Evolutionary conservation across 2,113 vertebrate species (phyloP), one percentile per base, ranked within the genome.

Genomic region (Nycticebus coucang): DNA sequence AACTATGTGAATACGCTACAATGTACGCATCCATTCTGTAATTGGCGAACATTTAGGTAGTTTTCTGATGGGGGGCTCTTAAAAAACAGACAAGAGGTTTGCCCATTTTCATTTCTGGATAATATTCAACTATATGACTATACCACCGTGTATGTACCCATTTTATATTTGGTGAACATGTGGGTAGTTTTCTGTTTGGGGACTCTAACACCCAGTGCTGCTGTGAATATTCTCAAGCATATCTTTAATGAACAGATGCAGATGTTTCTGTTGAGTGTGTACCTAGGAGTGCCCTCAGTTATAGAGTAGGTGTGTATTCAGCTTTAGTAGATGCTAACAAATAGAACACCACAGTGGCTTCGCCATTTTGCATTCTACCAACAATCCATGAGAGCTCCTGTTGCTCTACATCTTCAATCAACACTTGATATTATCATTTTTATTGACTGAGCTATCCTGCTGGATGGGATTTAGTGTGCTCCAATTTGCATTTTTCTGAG

Each of bases 121-220:
- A 2, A 7, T 37, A 35, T n/a, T 18, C 26, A 12, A 5, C 35
- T 7, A 26, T 19, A n/a, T 0, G n/a, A 53, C 9, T 2, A 28
- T 2, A 5, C 57, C 53, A 2, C 1, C 7, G 3, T 19, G 2
- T 4, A 7, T 5, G 15, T 19, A 33, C 22, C n/a, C 19, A 9
- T 24, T n/a, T 53, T 84, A 2, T 11, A 10, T 10, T 0, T 24
- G 74, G 21, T 1, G 26, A 57, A 37, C 66, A 3, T n/a, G 4
- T 17, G 79, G 30, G 59, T 22, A 0, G 28, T 59, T 64, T 37
- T 45, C 17, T 28, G 11, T 24, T 33, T 37, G 24, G 41, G 37
- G 5, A 19, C 2, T 11, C 17, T 22, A 22, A 35, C 18, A n/a
- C 18, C 22, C 0, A 7, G 8, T 1, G 6, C 26, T 4, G 1